phyloP scores from a whole-genome alignment of 2,888 invertebrate genomes.

The Siphonodentalium dalli region DNA sequence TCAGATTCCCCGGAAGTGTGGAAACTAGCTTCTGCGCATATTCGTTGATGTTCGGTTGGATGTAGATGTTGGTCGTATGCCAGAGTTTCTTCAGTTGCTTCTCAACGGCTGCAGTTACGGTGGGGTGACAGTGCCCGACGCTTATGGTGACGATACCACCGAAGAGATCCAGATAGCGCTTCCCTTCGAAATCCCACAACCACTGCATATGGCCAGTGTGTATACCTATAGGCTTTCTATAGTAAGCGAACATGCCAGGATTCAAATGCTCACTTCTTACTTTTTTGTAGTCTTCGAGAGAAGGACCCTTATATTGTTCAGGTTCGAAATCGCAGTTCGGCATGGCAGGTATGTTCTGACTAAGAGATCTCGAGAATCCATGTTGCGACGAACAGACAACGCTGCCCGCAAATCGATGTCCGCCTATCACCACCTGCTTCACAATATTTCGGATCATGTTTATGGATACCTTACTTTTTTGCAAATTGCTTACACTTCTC shows the following conservation, averaged over 20 bases:
- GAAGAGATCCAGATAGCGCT: constrained; percentile 91
- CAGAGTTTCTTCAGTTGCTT: constrained; percentile 84
- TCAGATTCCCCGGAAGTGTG: constrained; percentile 85
- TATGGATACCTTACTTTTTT: too few species aligned
- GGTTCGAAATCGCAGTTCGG: constrained; percentile 55
- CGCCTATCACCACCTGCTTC: too few species aligned
- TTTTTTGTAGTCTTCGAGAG: constrained; percentile 66
- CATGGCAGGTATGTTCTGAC: too few species aligned
- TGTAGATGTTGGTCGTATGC: constrained; percentile 92
- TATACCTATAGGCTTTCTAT: constrained; percentile 83
- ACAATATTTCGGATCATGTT: too few species aligned
- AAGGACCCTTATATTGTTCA: constrained; percentile 54
- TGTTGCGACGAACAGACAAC: too few species aligned
- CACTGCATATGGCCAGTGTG: constrained; percentile 89
- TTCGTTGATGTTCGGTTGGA: constrained; percentile 88
- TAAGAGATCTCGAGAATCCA: too few species aligned
- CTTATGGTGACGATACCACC: constrained; percentile 97
- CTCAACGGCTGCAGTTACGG: constrained; percentile 79
- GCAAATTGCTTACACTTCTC: too few species aligned
- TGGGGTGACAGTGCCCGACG: constrained; percentile 98
- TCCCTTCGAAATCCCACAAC: constrained; percentile 86
- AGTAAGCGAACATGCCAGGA: constrained; percentile 73
- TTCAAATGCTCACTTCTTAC: constrained; percentile 70
- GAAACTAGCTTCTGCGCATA: constrained; percentile 83
- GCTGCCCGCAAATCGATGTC: too few species aligned